Conservation (phyloP, 2,888 invertebrate genomes). For the Morpho deidamia region DNA sequence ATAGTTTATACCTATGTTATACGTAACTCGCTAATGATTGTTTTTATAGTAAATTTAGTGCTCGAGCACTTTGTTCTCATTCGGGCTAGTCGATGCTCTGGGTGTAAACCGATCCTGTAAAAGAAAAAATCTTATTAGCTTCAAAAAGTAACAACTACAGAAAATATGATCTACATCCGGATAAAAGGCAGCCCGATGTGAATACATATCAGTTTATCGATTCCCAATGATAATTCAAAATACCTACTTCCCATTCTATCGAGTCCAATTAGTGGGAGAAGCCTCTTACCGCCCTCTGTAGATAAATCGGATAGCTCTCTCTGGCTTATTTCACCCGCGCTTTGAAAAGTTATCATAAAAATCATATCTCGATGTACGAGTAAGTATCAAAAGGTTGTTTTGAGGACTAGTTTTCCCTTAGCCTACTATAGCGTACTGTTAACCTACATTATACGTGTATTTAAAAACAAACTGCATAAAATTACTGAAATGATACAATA, state of each 20-base stretch:
- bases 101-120: slow-evolving; percentile 67
- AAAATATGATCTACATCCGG: slow-evolving; percentile 5
- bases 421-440: too few species aligned
- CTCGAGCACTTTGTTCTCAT: slow-evolving; percentile 56
- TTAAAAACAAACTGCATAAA: too few species aligned
- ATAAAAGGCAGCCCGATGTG: slow-evolving; percentile 41
- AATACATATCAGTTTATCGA: slow-evolving; percentile 12
- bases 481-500: too few species aligned
- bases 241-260: slow-evolving; percentile 33
- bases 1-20: slow-evolving; percentile 33
- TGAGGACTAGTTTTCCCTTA: neutral
- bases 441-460: too few species aligned
- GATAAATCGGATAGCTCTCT: slow-evolving; percentile 38
- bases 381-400: neutral
- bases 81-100: slow-evolving; percentile 52
- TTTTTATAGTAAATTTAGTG: slow-evolving; percentile 44
- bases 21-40: slow-evolving; percentile 37
- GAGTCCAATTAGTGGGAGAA: slow-evolving; percentile 43
- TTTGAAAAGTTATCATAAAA: slow-evolving; percentile 20
- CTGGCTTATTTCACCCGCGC: slow-evolving; percentile 32
- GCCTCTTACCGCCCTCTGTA: slow-evolving; percentile 39
- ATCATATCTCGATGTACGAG: slow-evolving; percentile 8
- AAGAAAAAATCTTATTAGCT: slow-evolving; percentile 30
- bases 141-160: neutral
- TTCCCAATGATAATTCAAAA: slow-evolving; percentile 33